A percentile compares a stretch with the other conserved stretches of the same genome.
Conservation (phyloP, 2,797 vertebrate genomes). For the Furcifer pardalis region DNA sequence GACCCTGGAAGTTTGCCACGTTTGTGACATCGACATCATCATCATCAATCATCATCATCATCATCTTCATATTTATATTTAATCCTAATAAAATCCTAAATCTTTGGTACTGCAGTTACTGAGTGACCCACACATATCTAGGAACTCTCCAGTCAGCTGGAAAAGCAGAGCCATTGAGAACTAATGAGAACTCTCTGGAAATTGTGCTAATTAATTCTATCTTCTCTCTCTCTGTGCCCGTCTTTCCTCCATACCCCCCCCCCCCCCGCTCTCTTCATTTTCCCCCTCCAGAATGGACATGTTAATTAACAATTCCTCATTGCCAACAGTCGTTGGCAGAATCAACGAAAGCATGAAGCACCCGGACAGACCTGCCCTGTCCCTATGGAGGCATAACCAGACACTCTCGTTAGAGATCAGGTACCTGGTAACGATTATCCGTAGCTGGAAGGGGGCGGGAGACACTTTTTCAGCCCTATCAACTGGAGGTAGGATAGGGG, state of each 20-base stretch:
- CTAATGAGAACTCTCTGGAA: constrained; percentile 36
- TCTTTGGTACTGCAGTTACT: background rate
- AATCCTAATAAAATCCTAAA: too few species aligned
- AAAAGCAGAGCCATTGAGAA: constrained; percentile 60
- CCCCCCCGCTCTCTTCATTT: constrained; percentile 4
- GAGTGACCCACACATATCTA: background rate
- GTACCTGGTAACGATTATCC: constrained; percentile 72
- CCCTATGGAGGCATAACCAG: constrained; percentile 83
- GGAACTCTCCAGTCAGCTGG: constrained; percentile 64
- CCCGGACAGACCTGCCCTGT: constrained; percentile 72
- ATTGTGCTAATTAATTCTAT: constrained; percentile 62
- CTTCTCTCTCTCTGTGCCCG: constrained; percentile 32
- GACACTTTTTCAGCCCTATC: constrained; percentile 26
- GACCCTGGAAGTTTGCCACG: too few species aligned
- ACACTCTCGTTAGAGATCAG: constrained; percentile 83
- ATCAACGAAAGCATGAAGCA: constrained; percentile 79
- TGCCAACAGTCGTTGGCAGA: constrained; percentile 77
- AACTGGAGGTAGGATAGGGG: background rate
- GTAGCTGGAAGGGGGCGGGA: constrained; percentile 45
- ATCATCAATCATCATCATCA: too few species aligned
- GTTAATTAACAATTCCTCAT: constrained; percentile 78
- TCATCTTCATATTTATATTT: too few species aligned
- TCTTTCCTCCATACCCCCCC: constrained; percentile 26
- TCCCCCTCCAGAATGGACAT: constrained; percentile 73
- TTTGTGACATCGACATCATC: too few species aligned